Conservation (phyloP, 2,113 vertebrate species). For the Zosterops borbonicus region DNA sequence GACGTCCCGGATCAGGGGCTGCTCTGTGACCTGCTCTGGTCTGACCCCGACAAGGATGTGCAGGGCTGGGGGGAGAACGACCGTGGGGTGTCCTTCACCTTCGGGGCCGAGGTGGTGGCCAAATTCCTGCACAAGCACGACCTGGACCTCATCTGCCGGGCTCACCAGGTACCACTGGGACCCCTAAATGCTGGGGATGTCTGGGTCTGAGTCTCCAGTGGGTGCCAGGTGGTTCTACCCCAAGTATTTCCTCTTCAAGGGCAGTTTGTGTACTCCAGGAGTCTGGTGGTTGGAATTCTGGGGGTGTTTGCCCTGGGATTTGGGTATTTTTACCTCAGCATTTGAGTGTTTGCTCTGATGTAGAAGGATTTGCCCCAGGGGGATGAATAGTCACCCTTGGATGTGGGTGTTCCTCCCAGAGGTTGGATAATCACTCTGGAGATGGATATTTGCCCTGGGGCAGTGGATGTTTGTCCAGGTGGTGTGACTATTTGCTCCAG, state of each 20-base stretch:
- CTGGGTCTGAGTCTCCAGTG: not conserved
- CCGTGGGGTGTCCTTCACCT: constrained; percentile 94
- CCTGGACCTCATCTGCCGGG: constrained; percentile 95
- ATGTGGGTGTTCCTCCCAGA: not conserved
- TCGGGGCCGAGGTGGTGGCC: constrained; percentile 92
- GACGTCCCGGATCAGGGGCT: constrained; percentile 97
- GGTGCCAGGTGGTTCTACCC: not conserved
- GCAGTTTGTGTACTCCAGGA: not conserved
- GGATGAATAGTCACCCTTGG: not conserved
- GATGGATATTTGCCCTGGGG: not conserved
- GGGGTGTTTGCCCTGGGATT: not conserved
- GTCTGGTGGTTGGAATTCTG: too few relatives aligned
- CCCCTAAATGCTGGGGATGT: fast-evolving
- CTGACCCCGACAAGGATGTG: constrained; percentile 95
- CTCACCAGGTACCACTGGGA: constrained; percentile 83
- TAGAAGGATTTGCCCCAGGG: fast-evolving
- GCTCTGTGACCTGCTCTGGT: constrained; percentile 94
- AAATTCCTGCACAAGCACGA: constrained; percentile 98
- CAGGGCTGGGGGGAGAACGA: constrained; percentile 97
- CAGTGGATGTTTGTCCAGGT: not conserved
- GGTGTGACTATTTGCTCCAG: not conserved
- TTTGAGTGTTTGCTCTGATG: not conserved
- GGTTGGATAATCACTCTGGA: not conserved
- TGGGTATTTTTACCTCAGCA: not conserved
- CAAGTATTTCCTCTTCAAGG: fast-evolving